Conservation (phyloP, 1,140 invertebrate genomes). For the Choristoneura fumiferana region DNA sequence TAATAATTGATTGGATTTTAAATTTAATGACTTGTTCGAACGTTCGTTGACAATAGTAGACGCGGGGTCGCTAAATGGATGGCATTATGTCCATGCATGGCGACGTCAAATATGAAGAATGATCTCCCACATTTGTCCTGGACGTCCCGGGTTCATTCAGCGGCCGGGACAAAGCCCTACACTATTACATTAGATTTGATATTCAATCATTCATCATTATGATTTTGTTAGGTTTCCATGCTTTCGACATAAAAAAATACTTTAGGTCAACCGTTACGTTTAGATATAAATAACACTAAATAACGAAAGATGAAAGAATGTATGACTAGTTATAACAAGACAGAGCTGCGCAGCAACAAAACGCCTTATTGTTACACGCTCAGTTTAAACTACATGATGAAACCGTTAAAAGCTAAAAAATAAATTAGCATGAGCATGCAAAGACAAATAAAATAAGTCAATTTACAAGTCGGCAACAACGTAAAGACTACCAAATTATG, state of each 20-base stretch:
- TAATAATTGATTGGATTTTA: conserved; percentile 47
- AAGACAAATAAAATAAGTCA: conserved; percentile 65
- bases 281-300: background rate
- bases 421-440: conserved; percentile 52
- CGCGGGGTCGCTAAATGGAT: conserved; percentile 52
- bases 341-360: conserved; percentile 7
- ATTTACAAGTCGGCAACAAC: conserved; percentile 57
- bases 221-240: conserved; percentile 15
- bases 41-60: conserved; percentile 41
- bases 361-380: conserved; percentile 33
- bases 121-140: conserved; percentile 45
- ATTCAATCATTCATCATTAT: conserved; percentile 26
- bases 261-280: background rate
- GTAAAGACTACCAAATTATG: conserved; percentile 70
- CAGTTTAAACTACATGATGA: conserved; percentile 59
- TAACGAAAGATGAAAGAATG: background rate
- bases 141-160: conserved; percentile 37
- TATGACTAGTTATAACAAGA: background rate
- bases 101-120: conserved; percentile 56
- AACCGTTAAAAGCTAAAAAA: conserved; percentile 63
- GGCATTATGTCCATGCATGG: conserved; percentile 43
- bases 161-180: conserved; percentile 26
- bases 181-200: conserved; percentile 29
- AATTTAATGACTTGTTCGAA: conserved; percentile 44
- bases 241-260: conserved; percentile 5